Base-by-base conservation (phyloP, 2,888 invertebrate species). In the Sclerodermus sp. region DNA sequence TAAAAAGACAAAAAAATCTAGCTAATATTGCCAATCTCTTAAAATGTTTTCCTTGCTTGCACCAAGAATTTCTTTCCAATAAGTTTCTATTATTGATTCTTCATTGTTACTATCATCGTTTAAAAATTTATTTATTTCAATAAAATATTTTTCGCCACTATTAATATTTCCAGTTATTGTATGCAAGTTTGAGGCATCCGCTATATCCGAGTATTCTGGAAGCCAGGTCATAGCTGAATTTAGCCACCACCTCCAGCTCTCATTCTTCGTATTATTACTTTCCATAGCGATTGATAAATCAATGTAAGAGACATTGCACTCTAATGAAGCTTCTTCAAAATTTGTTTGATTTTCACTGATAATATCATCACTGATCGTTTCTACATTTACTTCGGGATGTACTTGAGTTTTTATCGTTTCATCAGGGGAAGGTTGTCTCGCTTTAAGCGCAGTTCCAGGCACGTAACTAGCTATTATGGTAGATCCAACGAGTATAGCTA, bases 401-500 rank as follows among this genome's bases (percentile, higher is more conserved):
- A 57, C 10, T 10, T 58, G 51, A 36, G 49, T 39, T 31, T 49
- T 45, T 1, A 53, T 14, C 37, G 58, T 49, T 3, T 31, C 31
- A 37, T 53, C 16, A 50, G 43, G 47, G 15, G 53, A 15, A 2
- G 62, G 17, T 49, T 62, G 64, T 40, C 52, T 63, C 1, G 65
- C 55, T 31, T 49, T 57, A 18, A 74, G 53, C 18, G 66, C 61
- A n/a, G 69, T 70, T 52, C 70, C 73, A 39, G 77, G 75, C 23
- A 77, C 49, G 34, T 79, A 76, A 49, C 79, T 77, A 3, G 78
- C 77, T 16, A 81, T 67, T 38, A 82, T 61, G n/a, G 81, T 78
- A 6, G 87, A 85, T 29, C 85, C 84, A 40, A 86, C 64, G 38
- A 88, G 74, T 2, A 86, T 84, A 32, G 85, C 70, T 37, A 87